Evolutionary conservation across 2,888 invertebrate species (phyloP), one percentile per base, ranked within the genome.

Genomic region (Mylabris sibirica): DNA sequence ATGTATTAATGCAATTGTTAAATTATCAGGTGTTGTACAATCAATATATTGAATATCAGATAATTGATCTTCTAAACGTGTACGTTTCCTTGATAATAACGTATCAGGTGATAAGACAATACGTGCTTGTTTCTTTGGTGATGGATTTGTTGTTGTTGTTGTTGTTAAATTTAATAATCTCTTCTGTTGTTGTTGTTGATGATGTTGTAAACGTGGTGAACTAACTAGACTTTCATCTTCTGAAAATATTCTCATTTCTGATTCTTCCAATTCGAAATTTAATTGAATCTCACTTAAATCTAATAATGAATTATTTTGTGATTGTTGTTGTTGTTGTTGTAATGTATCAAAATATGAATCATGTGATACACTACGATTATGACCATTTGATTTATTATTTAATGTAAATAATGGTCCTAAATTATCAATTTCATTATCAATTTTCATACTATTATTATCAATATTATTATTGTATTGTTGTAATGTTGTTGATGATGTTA

Each of bases 331-430:
- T 49, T 11, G 12, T 66, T 84, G 92, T 88, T 86, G 91, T 87
- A 88, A 90, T 77, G 88, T 91, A 87, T 96, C 96, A 86, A 97
- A 97, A 86, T 97, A 97, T 0, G 96, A 97, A 84, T 97, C 97
- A 84, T 97, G 96, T 0, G 96, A 96, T 0, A 96, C 94, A 0
- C 53, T 53, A 22, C 53, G 84, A 76, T 87, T 88, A 75, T 89
- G 88, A 4, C 88, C 88, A 77, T 86, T 86, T 0, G 87, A 85
- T 78, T 86, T 85, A 35, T 78, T 76, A 59, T 80, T 81, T 70
- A 80, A 79, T 66, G 75, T 83, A 61, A 86, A 85, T 20, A 87
- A 82, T 11, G 87, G 87, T 22, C 85, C 86, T 60, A 87, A 77
- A 59, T 82, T 80, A 68, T 85, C 85, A 17, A 74, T 69, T 68